Evolutionary conservation across 2,113 vertebrate species (phyloP).

Genomic region (Eupsittula cactorum): DNA sequence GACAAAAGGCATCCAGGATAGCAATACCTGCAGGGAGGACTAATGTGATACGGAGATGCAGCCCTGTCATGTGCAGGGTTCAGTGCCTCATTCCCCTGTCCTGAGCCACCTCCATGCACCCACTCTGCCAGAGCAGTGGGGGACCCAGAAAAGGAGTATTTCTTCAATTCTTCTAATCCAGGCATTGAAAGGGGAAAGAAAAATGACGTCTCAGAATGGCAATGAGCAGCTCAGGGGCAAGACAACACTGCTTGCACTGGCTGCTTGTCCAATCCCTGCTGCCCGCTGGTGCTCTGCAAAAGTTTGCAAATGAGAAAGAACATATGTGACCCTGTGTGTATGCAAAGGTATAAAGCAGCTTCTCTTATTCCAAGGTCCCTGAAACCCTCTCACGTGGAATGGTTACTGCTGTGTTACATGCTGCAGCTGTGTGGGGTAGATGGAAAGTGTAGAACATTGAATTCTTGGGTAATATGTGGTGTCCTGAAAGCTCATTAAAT

Average conservation of each 20-base stretch:
- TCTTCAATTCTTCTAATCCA: background rate
- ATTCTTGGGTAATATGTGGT: background rate
- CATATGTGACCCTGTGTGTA: background rate
- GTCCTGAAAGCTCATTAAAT: background rate
- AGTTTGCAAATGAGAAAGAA: background rate
- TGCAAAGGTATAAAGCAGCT: background rate
- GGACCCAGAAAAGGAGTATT: background rate
- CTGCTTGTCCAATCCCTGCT: background rate
- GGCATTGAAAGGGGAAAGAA: background rate
- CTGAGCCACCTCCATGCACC: background rate
- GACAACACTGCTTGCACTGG: background rate
- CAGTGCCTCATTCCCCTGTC: fast-evolving
- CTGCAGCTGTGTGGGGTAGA: too few species aligned
- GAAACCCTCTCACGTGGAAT: background rate
- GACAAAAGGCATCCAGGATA: background rate
- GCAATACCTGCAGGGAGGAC: background rate
- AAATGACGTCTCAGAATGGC: background rate
- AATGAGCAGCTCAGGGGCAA: background rate
- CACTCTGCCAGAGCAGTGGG: background rate
- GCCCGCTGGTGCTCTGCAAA: fast-evolving
- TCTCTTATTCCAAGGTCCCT: background rate
- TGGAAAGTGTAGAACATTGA: background rate
- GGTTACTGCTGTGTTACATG: background rate
- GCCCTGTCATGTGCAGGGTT: background rate
- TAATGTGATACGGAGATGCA: background rate